Evolutionary conservation across 1,140 invertebrate genomes (phyloP), one percentile per base, ranked within the genome.

Genomic region (Eueides isabella): DNA sequence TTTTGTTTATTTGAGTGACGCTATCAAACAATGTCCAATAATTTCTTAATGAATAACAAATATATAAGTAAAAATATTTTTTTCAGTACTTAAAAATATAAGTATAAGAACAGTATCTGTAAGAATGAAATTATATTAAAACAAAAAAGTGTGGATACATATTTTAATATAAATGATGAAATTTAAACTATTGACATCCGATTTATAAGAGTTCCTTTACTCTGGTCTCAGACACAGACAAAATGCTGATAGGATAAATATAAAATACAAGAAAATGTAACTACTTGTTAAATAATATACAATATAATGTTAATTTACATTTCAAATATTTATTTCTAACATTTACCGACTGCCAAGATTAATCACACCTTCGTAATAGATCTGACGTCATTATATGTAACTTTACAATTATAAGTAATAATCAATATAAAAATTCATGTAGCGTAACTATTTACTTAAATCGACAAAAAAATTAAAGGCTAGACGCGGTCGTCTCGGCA

Each of bases 261-360:
- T 16, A 44, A 44, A 41, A n/a, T n/a, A n/a, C n/a, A 44, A 44
- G n/a, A 12, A 38, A 38, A 38, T 14, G 14, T 26, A 55, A 55
- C 19, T 55, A 19, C n/a, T 55, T 55, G 44, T 55, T 26, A 55
- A 55, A 26, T 19, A 11, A 55, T 55, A 48, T 55, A 55, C 44
- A 55, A 55, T 23, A 26, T 55, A 55, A 55, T 12, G 48, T 55
- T 55, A 55, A 55, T 2, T 55, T 55, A 55, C 19, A 55, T 55
- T 55, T 26, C 48, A 55, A 55, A 55, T 55, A 55, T 55, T 55
- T 55, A 55, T 55, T 55, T 55, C 9, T 55, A 55, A 23, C 26
- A 55, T 2, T 55, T 55, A 55, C 19, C 3, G 6, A n/a, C 2
- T 55, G 19, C 26, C 5, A 19, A 23, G 9, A 55, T 55, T 55